Base-by-base conservation (phyloP, 2,113 vertebrate genomes). In the Emydocephalus ijimae region DNA sequence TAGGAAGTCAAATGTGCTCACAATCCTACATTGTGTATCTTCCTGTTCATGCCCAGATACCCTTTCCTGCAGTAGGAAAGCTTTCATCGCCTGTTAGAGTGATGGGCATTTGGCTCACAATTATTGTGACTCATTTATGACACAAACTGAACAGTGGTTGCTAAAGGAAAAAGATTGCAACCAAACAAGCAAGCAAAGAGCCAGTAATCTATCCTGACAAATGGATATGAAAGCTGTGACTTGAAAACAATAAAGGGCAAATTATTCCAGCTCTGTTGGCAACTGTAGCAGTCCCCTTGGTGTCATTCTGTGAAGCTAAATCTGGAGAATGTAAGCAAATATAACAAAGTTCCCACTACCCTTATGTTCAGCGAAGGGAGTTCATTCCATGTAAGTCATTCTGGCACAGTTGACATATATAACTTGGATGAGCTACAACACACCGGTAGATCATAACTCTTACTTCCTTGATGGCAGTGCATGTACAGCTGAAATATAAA, bases 331-430 rank as follows among this genome's bases (percentile, higher is more conserved):
- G 21, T 39, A 69, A 52, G 45, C 21, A 64, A 92, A 50, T 52
- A 24, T 10, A 45, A 8, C 11, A 15, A 59, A 43, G 15, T 24
- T 12, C 50, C 21, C 26, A 7, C 29, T 45, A 9, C 15, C 21
- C 11, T 29, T 48, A 3, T 0, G 0, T 1, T 5, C 10, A 7
- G 55, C 11, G 11, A 0, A 9, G 24, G 1, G 0, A 1, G 59
- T 45, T 61, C 5, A 48, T 26, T 3, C 0, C 24, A 1, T 5
- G 34, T n/a, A 74, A 20, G 85, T 56, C 50, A 93, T 21, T n/a
- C 2, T 24, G 57, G 48, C 55, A 26, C 18, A 90, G 57, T 10
- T 23, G 1, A 2, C 12, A 3, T 5, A 4, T 56, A 23, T 23
- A 5, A 12, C 0, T 14, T 6, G 4, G 11, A 20, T 2, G 2